Evolutionary conservation across 53 echinoderm and acorn worm genomes (phyloP).

Genomic region (Antedon mediterranea): DNA sequence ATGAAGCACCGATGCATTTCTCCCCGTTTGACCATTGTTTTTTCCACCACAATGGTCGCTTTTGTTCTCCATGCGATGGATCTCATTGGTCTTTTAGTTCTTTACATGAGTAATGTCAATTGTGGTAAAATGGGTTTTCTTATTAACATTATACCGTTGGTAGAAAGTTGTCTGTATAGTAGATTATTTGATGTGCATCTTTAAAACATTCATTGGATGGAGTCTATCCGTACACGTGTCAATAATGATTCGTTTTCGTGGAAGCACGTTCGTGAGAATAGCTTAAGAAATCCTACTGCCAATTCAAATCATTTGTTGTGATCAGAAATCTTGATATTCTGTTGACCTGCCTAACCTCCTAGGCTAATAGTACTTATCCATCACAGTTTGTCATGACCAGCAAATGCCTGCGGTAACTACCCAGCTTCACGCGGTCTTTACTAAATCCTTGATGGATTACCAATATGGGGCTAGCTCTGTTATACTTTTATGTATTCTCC

Average conservation of each 20-base stretch:
- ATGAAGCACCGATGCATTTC: no score
- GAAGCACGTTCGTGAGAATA: neutral
- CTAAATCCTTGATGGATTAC: neutral
- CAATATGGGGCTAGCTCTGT: neutral
- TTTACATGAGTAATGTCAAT: no score
- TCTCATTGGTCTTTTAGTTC: no score
- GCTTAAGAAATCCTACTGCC: neutral
- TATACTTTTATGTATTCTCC: neutral
- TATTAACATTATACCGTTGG: no score
- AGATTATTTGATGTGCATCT: no score
- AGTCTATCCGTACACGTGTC: neutral
- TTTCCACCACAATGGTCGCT: no score
- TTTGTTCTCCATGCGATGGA: no score
- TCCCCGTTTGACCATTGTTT: no score
- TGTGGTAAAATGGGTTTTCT: no score
- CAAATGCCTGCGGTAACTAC: neutral
- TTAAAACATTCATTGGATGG: neutral
- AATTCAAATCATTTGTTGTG: neutral
- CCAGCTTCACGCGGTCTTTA: neutral
- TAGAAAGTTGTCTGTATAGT: no score
- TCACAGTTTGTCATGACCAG: slow-evolving; percentile 1
- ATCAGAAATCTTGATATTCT: neutral
- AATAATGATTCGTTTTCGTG: neutral
- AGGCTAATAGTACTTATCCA: neutral
- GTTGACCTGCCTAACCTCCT: neutral